Conservation (phyloP, 2,797 vertebrate genomes). For the Spheniscus humboldti region DNA sequence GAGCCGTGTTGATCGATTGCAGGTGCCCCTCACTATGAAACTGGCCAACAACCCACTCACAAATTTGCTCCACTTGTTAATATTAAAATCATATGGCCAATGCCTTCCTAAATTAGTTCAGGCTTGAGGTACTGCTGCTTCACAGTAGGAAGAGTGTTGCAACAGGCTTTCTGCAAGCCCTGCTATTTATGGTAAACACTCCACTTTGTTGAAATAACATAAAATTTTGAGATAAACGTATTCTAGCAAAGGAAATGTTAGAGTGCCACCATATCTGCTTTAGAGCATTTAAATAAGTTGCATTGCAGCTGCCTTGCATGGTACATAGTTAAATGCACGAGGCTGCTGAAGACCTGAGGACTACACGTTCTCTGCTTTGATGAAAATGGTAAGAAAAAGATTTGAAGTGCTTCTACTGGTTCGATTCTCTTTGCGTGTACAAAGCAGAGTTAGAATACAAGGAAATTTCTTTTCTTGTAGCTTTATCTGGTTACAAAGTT, state of each 20-base stretch:
- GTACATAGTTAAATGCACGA: rapidly evolving
- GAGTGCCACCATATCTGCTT: background rate
- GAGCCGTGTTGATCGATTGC: conserved; percentile 54
- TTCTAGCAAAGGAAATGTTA: background rate
- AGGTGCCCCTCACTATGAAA: conserved; percentile 35
- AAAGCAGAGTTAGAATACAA: background rate
- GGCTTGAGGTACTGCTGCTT: conserved; percentile 44
- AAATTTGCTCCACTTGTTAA: conserved; percentile 46
- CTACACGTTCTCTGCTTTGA: background rate
- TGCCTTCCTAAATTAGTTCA: conserved; percentile 62
- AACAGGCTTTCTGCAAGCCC: conserved; percentile 29
- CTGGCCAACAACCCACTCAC: conserved; percentile 52
- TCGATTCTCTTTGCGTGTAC: background rate
- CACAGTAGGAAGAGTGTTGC: conserved; percentile 22
- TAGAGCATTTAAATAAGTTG: background rate
- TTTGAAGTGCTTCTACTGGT: background rate
- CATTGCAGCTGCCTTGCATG: background rate
- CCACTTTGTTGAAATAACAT: conserved; percentile 40
- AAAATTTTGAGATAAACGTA: conserved; percentile 24
- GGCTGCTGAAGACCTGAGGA: background rate
- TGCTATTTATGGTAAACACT: conserved; percentile 55
- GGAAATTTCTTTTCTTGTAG: background rate
- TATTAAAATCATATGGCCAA: conserved; percentile 67
- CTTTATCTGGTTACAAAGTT: background rate
- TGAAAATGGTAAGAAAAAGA: background rate